Base-by-base conservation (phyloP, 1,140 invertebrate species). In the Riptortus pedestris region DNA sequence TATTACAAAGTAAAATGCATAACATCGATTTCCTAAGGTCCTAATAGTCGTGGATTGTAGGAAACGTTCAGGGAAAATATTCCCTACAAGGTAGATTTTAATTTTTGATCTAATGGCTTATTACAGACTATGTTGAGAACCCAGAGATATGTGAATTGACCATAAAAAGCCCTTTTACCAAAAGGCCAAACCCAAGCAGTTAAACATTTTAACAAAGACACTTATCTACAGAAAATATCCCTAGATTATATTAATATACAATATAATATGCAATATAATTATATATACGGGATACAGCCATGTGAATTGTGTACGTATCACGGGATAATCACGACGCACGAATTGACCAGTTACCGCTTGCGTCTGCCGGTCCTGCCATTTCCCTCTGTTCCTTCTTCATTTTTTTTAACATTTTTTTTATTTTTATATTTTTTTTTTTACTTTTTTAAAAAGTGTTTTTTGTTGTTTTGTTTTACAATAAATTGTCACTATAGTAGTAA, bases 301-400 rank as follows among this genome's bases (percentile, higher is more conserved):
- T 65, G 59, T 64, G 52, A 65, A 65, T 64, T 64, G 67, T 66
- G 67, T 66, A 68, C 65, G 65, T 68, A 68, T 68, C 67, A 68
- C 67, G 65, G 62, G 43, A 57, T 60, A 31, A 67, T 65, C 64
- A 65, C 60, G 48, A n/a, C 62, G 63, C 55, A 67, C 59, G 64
- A 47, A 64, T 67, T 64, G 60, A 66, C 55, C 51, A 63, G 51
- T 63, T 38, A 66, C 51, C 28, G 16, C 26, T 57, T 60, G 29
- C 22, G 47, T 48, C 28, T 45, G 47, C 60, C 65, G 45, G 60
- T 62, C 47, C 22, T 65, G 60, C 55, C 61, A 60, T 51, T 57
- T 63, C 28, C 26, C 43, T 55, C 27, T n/a, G n/a, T 29, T 27
- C 47, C 5, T 28, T 51, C 24, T 63, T 47, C 31, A 26, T 63